phyloP scores from a whole-genome alignment of 2,888 invertebrate species.

The Steinernema scapterisci region DNA sequence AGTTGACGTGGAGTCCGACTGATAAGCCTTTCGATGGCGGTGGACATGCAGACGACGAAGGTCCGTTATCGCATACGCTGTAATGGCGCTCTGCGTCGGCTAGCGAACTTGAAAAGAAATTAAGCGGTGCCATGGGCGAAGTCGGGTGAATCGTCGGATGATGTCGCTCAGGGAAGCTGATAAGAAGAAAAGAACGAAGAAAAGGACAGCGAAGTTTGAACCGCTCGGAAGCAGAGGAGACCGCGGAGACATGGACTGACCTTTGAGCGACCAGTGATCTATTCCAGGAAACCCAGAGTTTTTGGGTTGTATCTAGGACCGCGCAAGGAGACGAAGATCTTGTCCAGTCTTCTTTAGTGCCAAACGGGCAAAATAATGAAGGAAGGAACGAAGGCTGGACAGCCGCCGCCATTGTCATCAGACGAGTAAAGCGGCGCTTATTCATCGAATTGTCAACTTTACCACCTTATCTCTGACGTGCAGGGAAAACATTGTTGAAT shows the following conservation, averaged over 20 bases:
- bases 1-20: conserved; percentile 7
- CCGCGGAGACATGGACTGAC: not conserved
- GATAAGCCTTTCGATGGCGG: conserved; percentile 18
- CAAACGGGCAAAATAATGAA: too few relatives aligned
- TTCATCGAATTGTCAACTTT: conserved; percentile 14
- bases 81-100: conserved; percentile 1
- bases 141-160: conserved; percentile 5
- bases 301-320: too few relatives aligned
- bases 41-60: not conserved
- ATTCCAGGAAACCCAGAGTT: not conserved
- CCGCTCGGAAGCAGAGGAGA: not conserved
- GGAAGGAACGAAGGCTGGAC: not conserved
- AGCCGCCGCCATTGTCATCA: not conserved
- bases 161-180: not conserved
- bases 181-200: conserved; percentile 17
- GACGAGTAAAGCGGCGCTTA: conserved; percentile 6
- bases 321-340: too few relatives aligned
- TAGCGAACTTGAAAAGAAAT: conserved; percentile 21
- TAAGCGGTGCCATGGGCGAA: conserved; percentile 22
- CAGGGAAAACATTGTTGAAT: not conserved
- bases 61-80: conserved; percentile 20
- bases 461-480: conserved; percentile 28
- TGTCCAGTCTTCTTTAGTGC: too few relatives aligned
- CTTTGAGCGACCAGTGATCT: conserved; percentile 14
- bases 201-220: conserved; percentile 19